phyloP scores from a whole-genome alignment of 1,140 invertebrate genomes.

The Brachionus asplanchnoidis region DNA sequence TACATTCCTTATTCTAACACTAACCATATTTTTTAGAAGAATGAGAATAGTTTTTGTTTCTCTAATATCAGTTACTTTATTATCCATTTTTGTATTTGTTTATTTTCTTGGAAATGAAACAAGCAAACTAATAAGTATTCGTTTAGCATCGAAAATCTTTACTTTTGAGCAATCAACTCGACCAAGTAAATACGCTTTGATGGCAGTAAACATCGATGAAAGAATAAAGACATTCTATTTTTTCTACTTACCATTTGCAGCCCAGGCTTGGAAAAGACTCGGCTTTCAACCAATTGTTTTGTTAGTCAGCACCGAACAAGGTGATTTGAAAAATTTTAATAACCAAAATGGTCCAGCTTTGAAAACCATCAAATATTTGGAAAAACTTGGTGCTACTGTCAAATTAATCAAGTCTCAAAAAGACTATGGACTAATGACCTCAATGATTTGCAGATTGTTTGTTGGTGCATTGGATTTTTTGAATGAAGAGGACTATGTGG shows the following conservation, averaged over 20 bases:
- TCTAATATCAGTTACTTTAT: neutral
- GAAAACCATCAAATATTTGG: neutral
- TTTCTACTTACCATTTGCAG: conserved; percentile 22
- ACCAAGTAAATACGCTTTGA: neutral
- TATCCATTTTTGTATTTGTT: neutral
- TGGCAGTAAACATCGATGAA: neutral
- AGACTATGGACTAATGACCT: neutral
- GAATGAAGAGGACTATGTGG: neutral
- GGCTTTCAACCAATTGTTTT: neutral
- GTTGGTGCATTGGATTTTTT: neutral
- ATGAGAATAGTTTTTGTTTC: neutral
- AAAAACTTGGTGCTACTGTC: neutral
- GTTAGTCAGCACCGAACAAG: neutral
- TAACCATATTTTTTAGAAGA: neutral
- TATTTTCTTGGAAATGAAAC: neutral
- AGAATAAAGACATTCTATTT: neutral
- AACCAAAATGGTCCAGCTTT: neutral
- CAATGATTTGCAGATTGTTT: neutral
- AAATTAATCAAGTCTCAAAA: neutral
- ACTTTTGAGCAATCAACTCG: neutral
- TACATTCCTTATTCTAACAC: too few species aligned
- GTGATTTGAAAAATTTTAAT: neutral
- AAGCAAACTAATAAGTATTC: neutral
- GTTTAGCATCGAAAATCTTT: neutral
- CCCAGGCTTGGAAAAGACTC: neutral